phyloP scores from a whole-genome alignment of 2,888 invertebrate genomes.

The Cosmia pyralina region DNA sequence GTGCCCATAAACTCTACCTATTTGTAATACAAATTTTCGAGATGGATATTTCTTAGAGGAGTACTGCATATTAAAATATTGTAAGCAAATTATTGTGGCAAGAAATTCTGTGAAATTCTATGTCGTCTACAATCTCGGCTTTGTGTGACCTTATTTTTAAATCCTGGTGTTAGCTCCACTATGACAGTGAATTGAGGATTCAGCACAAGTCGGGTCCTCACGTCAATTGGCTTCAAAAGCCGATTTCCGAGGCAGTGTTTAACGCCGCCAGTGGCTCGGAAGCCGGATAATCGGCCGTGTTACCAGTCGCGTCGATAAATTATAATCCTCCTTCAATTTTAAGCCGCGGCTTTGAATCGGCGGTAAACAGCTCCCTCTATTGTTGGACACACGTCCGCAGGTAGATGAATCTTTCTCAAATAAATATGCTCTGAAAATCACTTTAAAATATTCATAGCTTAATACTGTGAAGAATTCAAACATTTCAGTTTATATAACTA shows the following conservation, averaged over 20 bases:
- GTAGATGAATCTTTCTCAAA: slow-evolving; percentile 24
- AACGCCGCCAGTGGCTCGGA: slow-evolving; percentile 56
- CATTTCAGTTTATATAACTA: slow-evolving; percentile 36
- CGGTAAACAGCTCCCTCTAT: slow-evolving; percentile 48
- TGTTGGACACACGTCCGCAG: slow-evolving; percentile 27
- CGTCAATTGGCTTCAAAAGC: slow-evolving; percentile 61
- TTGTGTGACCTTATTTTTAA: slow-evolving; percentile 43
- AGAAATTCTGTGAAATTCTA: not conserved
- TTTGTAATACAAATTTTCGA: slow-evolving; percentile 6
- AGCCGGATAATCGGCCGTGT: slow-evolving; percentile 64
- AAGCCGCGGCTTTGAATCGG: slow-evolving; percentile 50
- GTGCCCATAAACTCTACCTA: not conserved
- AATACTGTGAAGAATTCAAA: not conserved
- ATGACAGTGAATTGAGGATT: slow-evolving; percentile 48
- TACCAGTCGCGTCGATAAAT: slow-evolving; percentile 61
- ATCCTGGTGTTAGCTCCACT: slow-evolving; percentile 30
- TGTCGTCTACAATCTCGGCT: not conserved
- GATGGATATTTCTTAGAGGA: not conserved
- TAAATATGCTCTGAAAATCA: slow-evolving; percentile 9
- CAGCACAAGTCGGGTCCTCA: slow-evolving; percentile 35
- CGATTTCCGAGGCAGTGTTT: slow-evolving; percentile 58
- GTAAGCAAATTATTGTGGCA: slow-evolving; percentile 4
- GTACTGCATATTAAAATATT: slow-evolving; percentile 1
- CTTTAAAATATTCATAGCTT: slow-evolving; percentile 26
- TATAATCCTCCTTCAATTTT: slow-evolving; percentile 64